Conservation (phyloP, 1,140 invertebrate species). For the Hylaeus anthracinus region DNA sequence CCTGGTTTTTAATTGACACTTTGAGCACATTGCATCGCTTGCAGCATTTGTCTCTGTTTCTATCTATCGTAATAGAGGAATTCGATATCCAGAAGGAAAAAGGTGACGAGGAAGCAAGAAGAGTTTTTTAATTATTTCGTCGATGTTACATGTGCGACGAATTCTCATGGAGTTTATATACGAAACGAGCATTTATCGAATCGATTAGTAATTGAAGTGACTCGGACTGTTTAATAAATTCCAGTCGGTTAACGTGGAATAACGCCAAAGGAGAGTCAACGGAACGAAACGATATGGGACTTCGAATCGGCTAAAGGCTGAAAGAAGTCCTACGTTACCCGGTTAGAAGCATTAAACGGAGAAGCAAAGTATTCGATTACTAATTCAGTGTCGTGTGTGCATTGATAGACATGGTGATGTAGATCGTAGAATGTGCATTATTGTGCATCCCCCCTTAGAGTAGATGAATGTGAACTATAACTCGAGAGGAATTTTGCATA, state of each 20-base stretch:
- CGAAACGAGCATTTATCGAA: constrained; percentile 28
- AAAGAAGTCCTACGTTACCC: neutral
- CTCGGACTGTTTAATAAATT: neutral
- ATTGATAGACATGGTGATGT: constrained; percentile 5
- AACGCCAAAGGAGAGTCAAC: neutral
- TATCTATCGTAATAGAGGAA: constrained; percentile 25
- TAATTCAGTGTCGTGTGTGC: constrained; percentile 32
- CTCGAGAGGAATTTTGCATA: constrained; percentile 48
- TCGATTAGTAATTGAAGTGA: constrained; percentile 10
- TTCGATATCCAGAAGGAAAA: constrained; percentile 11
- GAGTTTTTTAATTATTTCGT: constrained; percentile 16
- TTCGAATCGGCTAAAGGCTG: neutral
- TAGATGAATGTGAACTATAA: constrained; percentile 48
- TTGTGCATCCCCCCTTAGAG: constrained; percentile 42
- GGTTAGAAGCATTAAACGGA: neutral
- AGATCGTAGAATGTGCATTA: constrained; percentile 39
- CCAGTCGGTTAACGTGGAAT: neutral
- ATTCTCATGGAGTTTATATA: constrained; percentile 18
- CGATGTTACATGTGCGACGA: constrained; percentile 18
- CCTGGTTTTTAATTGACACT: constrained; percentile 19
- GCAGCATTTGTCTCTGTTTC: constrained; percentile 44
- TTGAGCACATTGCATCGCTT: constrained; percentile 38
- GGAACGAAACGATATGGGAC: neutral
- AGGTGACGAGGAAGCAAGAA: constrained; percentile 27
- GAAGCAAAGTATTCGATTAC: constrained; percentile 11